Evolutionary conservation across 2,113 vertebrate species (phyloP).

Genomic region (Oenanthe melanoleuca): DNA sequence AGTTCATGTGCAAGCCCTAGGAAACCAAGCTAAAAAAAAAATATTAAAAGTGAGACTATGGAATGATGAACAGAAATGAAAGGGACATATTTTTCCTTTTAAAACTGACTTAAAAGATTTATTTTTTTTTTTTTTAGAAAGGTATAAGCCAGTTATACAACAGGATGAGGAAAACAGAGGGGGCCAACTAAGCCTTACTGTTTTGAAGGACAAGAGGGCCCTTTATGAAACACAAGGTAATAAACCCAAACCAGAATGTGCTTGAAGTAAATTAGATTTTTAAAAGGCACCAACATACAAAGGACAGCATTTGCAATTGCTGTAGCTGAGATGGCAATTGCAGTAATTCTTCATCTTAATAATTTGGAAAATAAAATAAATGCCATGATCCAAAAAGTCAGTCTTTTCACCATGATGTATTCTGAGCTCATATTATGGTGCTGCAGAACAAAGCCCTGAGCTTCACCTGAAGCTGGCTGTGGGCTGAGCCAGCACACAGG

Average conservation of each 20-base stretch:
- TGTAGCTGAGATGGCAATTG: not conserved
- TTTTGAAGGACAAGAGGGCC: constrained; percentile 31
- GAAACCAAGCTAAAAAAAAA: not conserved
- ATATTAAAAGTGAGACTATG: not conserved
- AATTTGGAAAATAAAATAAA: not conserved
- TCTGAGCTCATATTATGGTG: not conserved
- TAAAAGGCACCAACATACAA: not conserved
- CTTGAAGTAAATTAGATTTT: not conserved
- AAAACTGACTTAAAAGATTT: not conserved
- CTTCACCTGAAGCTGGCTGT: not conserved
- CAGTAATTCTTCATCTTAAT: not conserved
- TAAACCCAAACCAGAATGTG: not conserved
- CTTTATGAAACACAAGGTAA: not conserved
- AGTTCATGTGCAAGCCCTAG: not conserved
- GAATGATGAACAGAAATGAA: not conserved
- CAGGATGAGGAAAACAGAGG: not conserved
- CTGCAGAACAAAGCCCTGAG: not conserved
- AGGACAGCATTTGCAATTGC: not conserved
- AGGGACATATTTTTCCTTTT: not conserved
- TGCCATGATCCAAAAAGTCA: not conserved
- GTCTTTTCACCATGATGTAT: not conserved
- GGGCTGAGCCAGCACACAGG: not conserved
- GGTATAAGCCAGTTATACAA: not conserved
- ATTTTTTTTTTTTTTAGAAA: no score
- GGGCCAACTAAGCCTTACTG: not conserved